phyloP scores from a whole-genome alignment of 2,888 invertebrate genomes.

The Rhopalosiphum nymphaeae region DNA sequence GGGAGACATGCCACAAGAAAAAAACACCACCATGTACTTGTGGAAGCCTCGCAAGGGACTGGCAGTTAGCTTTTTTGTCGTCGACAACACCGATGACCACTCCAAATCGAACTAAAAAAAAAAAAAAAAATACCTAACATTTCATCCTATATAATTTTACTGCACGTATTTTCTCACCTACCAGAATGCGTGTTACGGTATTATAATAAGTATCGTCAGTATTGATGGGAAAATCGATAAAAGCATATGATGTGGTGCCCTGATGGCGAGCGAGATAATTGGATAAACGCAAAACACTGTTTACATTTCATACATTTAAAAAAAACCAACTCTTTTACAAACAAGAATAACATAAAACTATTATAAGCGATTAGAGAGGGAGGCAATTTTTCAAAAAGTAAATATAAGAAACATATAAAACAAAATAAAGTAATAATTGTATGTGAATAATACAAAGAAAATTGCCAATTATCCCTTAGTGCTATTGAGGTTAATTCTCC shows the following conservation, averaged over 20 bases:
- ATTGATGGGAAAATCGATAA: neutral
- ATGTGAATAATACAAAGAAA: neutral
- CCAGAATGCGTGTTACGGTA: neutral
- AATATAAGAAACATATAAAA: neutral
- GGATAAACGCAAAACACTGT: neutral
- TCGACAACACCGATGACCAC: neutral
- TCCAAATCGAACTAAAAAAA: neutral
- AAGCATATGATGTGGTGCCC: neutral
- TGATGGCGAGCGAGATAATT: neutral
- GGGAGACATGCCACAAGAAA: neutral
- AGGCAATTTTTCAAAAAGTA: neutral
- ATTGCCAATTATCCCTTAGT: constrained; percentile 7
- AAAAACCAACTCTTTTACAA: neutral
- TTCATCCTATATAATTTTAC: neutral
- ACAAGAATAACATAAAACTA: neutral
- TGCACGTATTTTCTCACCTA: neutral
- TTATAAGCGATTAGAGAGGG: neutral
- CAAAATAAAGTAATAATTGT: neutral
- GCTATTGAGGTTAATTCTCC: neutral
- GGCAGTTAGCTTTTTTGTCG: neutral
- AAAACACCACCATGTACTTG: neutral
- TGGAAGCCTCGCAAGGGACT: constrained; percentile 36
- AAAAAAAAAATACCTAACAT: neutral
- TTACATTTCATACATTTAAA: neutral
- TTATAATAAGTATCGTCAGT: neutral